These are phyloP conservation scores for Ophion ellenae DNA, from an alignment of 2,888 invertebrate species.

Conservation along the genomic window DNA sequence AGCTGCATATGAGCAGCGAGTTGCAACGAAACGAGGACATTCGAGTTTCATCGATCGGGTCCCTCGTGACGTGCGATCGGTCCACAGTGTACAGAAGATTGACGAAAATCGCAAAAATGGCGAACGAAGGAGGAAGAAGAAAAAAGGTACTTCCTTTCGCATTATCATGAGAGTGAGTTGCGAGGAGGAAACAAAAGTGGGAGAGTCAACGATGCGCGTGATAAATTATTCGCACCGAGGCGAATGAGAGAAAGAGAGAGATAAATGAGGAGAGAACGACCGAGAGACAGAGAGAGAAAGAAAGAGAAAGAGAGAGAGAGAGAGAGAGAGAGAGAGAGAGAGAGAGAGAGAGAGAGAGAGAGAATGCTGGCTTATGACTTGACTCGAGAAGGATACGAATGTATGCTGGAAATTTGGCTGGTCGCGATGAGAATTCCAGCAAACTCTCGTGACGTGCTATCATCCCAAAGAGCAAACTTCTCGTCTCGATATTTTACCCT, in stretches of 20 bases:
- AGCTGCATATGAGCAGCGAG: conserved; percentile 77
- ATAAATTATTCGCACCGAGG: neutral
- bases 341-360: neutral
- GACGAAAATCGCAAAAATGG: neutral
- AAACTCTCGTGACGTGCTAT: conserved; percentile 27
- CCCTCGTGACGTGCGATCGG: conserved; percentile 1
- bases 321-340: neutral
- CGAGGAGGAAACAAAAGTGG: neutral
- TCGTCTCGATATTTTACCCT: conserved; percentile 22
- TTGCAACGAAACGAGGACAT: conserved; percentile 11
- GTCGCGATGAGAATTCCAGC: conserved; percentile 50
- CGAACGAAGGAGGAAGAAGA: neutral
- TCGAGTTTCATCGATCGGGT: conserved; percentile 22
- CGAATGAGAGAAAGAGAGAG: neutral
- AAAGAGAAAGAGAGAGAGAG: neutral
- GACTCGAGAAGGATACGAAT: conserved; percentile 2
- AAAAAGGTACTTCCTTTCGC: conserved; percentile 3
- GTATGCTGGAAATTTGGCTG: conserved; percentile 19
- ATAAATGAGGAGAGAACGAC: neutral
- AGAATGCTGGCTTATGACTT: neutral
- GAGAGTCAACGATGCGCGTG: neutral
- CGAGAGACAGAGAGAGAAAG: neutral
- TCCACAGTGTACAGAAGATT: conserved; percentile 28
- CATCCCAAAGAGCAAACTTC: conserved; percentile 4
- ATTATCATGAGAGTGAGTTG: neutral